Percentiles rank a stretch among this genome's conserved stretches.
phyloP scores from a whole-genome alignment of 2,113 vertebrate species.

The Albula glossodonta region DNA sequence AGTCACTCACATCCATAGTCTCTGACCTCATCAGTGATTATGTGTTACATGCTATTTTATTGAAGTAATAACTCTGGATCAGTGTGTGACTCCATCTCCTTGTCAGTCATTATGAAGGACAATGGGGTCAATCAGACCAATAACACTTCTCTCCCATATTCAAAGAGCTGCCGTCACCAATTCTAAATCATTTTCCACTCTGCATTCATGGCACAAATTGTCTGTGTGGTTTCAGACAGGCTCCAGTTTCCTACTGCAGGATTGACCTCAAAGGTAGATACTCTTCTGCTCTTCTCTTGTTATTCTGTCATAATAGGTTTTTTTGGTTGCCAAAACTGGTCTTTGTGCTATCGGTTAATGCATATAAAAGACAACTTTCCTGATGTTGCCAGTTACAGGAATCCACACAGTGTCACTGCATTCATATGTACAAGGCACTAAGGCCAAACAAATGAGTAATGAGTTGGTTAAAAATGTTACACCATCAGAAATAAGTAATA shows the following conservation, averaged over 20 bases:
- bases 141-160: not conserved
- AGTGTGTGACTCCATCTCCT: not conserved
- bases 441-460: not conserved
- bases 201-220: not conserved
- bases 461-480: not conserved
- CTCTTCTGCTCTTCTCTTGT: not conserved
- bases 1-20: not conserved
- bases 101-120: not conserved
- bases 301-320: not conserved
- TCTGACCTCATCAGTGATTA: not conserved
- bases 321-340: not conserved
- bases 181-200: not conserved
- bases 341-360: not conserved
- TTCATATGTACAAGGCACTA: too few species aligned
- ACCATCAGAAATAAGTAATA: not conserved
- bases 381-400: too few species aligned
- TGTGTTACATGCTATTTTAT: not conserved
- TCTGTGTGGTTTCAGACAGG: not conserved
- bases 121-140: not conserved
- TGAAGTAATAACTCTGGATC: not conserved
- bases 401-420: too few species aligned
- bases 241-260: not conserved
- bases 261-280: not conserved
- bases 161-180: not conserved
- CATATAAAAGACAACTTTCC: not conserved